phyloP scores from a whole-genome alignment of 2,888 invertebrate genomes.

The Poecilus cupreus region DNA sequence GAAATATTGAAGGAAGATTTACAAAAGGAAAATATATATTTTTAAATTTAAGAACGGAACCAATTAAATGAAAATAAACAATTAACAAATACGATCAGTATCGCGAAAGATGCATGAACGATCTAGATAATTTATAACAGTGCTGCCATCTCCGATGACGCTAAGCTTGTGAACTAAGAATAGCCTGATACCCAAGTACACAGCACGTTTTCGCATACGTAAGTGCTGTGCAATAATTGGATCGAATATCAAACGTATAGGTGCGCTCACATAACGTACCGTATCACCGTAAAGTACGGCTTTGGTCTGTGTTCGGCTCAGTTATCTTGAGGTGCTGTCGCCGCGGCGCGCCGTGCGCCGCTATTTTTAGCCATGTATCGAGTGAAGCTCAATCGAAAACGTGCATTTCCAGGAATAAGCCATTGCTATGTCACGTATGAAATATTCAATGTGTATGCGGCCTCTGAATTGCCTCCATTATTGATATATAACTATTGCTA shows the following conservation, averaged over 20 bases:
- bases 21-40: no score
- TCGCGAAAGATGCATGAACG: neutral
- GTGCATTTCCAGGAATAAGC: slow-evolving; percentile 31
- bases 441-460: slow-evolving; percentile 17
- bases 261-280: neutral
- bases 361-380: slow-evolving; percentile 29
- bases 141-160: neutral
- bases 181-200: neutral
- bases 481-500: neutral
- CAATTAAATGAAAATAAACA: no score
- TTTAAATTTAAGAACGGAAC: no score
- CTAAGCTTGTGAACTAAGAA: slow-evolving; percentile 7
- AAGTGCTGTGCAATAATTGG: slow-evolving; percentile 18
- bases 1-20: no score
- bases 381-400: slow-evolving; percentile 31
- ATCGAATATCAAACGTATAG: slow-evolving; percentile 35
- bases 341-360: neutral
- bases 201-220: slow-evolving; percentile 6
- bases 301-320: neutral
- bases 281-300: neutral
- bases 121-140: slow-evolving; percentile 14
- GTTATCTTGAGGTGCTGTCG: slow-evolving; percentile 36
- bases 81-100: neutral
- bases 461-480: neutral
- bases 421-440: slow-evolving; percentile 31